Evolutionary conservation across 2,113 vertebrate species (phyloP), one percentile per base, ranked within the genome.

Genomic region (Peromyscus californicus): DNA sequence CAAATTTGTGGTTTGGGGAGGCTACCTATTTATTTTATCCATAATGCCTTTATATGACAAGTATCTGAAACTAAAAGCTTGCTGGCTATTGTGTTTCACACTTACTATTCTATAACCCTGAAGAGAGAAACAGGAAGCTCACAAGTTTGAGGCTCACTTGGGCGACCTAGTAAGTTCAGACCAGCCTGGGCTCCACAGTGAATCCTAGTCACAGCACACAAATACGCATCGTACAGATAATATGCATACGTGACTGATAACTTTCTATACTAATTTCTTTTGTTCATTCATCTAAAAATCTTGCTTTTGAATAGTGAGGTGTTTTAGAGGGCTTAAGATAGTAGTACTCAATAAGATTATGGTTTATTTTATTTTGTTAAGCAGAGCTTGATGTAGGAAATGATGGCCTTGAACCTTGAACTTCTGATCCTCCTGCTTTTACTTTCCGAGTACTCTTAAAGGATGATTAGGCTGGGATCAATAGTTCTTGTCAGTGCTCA

Each of bases 51-150:
- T 65, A 67, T 90, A 5, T 89, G 61, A 93, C 80, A 91, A 79
- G 96, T 17, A 69, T 67, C n/a, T 95, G 88, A 94, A 87, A 92
- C 69, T 88, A 70, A 88, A 91, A 92, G 16, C 26, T 61, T 91
- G 67, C 11, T 72, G 21, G 67, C 15, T 29, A 29, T 57, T 54
- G 67, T 57, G 48, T 54, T 57, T 72, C 86, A 54, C 6, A 88
- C 22, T 70, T 88, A 51, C 1, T 57, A 54, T 88, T 67, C 48
- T 3, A 54, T 21, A 33, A 88, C 33, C 45, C 45, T n/a, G 65
- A 65, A 70, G 85, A 69, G 48, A 36, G 85, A 65, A 67, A n/a
- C 85, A 88, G 63, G 67, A 51, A 21, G 21, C 12, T 88, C 45
- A 51, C 63, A 36, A 48, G 42, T 45, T 45, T 85, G 61, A 85